Evolutionary conservation across 2,888 invertebrate genomes (phyloP).

Genomic region (Zygogramma bicolorata): DNA sequence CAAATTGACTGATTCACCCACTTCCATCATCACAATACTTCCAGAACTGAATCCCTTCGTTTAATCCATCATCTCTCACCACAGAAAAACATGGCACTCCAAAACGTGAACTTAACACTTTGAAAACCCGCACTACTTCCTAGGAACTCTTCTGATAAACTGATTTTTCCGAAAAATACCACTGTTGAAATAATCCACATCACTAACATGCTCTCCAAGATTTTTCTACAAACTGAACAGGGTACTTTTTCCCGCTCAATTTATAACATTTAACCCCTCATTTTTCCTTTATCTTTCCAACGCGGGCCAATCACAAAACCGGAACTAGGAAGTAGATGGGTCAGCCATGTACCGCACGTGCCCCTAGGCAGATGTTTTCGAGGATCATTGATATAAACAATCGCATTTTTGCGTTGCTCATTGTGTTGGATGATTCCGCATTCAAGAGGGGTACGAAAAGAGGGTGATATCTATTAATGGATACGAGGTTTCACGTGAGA

Average conservation of each 20-base stretch:
- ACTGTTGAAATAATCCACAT: not conserved
- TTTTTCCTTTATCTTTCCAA: constrained; percentile 34
- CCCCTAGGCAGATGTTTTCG: constrained; percentile 28
- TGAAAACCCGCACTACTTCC: not conserved
- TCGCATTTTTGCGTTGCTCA: constrained; percentile 22
- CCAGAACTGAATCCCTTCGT: no score
- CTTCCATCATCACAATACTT: no score
- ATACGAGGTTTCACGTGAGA: constrained; percentile 11
- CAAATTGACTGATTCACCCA: no score
- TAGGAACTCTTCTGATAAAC: not conserved
- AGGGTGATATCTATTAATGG: constrained; percentile 6
- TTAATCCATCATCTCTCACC: no score
- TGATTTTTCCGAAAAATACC: not conserved
- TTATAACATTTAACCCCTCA: constrained; percentile 51
- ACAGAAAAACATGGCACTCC: no score
- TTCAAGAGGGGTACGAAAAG: constrained; percentile 21
- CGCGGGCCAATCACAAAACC: constrained; percentile 58
- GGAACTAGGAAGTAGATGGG: constrained; percentile 59
- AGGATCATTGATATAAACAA: constrained; percentile 28
- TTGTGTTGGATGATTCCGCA: constrained; percentile 27
- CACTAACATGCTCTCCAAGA: constrained; percentile 3
- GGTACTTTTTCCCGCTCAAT: constrained; percentile 43
- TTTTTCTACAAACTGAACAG: constrained; percentile 33
- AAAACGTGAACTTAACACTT: no score
- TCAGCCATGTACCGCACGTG: constrained; percentile 25